Evolutionary conservation across 1,140 invertebrate genomes (phyloP).

Genomic region (Muscidifurax raptorellus): DNA sequence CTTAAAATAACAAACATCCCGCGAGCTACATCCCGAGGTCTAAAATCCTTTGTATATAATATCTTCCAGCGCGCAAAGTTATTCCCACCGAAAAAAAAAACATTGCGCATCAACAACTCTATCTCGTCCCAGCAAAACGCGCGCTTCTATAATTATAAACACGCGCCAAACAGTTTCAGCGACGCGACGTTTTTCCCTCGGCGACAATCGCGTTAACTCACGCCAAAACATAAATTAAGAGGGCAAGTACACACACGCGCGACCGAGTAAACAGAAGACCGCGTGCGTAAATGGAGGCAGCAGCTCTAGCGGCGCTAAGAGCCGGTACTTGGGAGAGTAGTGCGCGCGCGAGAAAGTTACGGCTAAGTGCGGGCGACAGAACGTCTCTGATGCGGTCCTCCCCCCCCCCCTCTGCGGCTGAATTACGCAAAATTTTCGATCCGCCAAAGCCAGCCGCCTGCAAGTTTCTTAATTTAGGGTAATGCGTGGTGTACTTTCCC

Average conservation of each 20-base stretch:
- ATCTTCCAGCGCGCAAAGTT: too few species aligned
- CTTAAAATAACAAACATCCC: too few species aligned
- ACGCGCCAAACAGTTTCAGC: too few species aligned
- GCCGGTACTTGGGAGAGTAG: background rate
- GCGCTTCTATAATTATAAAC: too few species aligned
- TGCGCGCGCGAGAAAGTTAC: background rate
- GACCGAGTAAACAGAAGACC: background rate
- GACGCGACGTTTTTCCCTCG: too few species aligned
- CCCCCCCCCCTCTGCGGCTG: background rate
- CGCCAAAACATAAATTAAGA: background rate
- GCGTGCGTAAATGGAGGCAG: background rate
- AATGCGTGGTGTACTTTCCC: background rate
- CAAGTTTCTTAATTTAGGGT: conserved; percentile 34
- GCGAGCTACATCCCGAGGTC: too few species aligned
- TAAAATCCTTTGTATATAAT: too few species aligned
- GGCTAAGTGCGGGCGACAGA: background rate
- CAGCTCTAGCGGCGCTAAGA: background rate
- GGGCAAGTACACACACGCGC: background rate
- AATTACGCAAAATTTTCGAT: conserved; percentile 33
- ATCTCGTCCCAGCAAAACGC: too few species aligned
- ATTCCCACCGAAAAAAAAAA: too few species aligned
- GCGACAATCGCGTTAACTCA: background rate
- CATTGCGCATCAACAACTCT: too few species aligned
- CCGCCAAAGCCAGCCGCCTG: background rate
- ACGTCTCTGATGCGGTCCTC: background rate